These are phyloP conservation scores for Sericinus montela DNA, from an alignment of 2,888 invertebrate species.

Conservation along the genomic window DNA sequence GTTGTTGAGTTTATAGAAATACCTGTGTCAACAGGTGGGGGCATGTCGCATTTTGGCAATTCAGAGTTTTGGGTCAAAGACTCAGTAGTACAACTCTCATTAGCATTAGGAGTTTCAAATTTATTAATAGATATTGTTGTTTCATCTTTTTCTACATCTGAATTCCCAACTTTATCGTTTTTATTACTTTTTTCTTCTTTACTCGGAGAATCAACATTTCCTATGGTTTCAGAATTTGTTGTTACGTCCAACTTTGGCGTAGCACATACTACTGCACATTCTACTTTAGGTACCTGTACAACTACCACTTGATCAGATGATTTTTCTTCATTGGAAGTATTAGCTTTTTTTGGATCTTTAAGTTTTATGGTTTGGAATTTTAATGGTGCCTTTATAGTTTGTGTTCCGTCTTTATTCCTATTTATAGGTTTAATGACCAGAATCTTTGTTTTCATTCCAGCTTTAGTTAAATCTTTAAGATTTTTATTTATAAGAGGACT, in stretches of 20 bases:
- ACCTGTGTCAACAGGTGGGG: neutral
- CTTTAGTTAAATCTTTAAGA: conserved; percentile 60
- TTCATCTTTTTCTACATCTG: neutral
- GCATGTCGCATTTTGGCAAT: neutral
- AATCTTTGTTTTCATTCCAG: conserved; percentile 71
- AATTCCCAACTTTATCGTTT: neutral
- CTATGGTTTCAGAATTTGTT: conserved; percentile 4
- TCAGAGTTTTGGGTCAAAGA: neutral
- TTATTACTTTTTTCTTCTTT: conserved; percentile 1
- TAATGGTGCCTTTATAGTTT: conserved; percentile 43
- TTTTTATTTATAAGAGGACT: conserved; percentile 68
- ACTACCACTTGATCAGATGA: conserved; percentile 58
- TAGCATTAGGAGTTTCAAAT: neutral
- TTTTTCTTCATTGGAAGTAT: conserved; percentile 43
- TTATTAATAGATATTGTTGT: neutral
- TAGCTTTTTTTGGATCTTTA: conserved; percentile 59
- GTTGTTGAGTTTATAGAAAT: neutral
- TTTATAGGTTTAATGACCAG: conserved; percentile 69
- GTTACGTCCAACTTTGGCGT: conserved; percentile 11
- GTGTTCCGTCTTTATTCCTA: conserved; percentile 51
- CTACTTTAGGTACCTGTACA: conserved; percentile 65
- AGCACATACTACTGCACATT: conserved; percentile 38
- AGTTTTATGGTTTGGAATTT: conserved; percentile 85
- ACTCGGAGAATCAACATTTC: conserved; percentile 18
- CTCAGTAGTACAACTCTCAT: neutral